Evolutionary conservation across 2,797 vertebrate genomes (phyloP), one percentile per base, ranked within the genome.

Genomic region (Geotria australis): DNA sequence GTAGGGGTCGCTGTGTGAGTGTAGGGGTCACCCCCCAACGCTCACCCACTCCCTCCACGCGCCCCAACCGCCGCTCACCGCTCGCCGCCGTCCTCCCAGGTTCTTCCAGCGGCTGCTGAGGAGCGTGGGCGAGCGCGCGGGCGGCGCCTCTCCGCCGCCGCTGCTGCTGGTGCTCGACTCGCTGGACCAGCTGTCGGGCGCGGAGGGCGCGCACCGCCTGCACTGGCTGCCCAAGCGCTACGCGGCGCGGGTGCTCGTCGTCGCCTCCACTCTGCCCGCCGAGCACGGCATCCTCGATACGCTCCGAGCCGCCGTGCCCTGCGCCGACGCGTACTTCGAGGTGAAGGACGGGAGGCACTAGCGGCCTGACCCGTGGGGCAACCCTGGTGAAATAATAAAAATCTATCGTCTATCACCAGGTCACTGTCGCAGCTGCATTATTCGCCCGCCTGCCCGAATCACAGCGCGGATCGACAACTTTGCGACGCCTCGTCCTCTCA

Each of bases 111-210:
- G 24, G 24, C 24, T 38, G 38, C 24, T 38, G 24, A 6, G 24
- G 24, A 38, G 24, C 24, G 5, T 38, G 24, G 24, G 24, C 24
- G 24, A 38, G 24, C 24, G 38, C 24, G 24, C 24, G 38, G 24
- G 24, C 24, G 1, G 67, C 69, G 57, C 67, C 69, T 0, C 64
- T 81, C 2, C 63, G 1, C 67, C 69, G 57, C 67, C 69, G 0
- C 64, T 81, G 2, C 63, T 79, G 24, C 45, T 93, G 9, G 60
- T 85, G 57, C 66, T 84, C 46, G 81, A 78, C 15, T 68, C 70
- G 0, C 7, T 78, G 60, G 79, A 81, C 10, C 73, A 68, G 10
- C 68, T 86, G 2, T 66, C 73, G 2, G 60, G 68, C 8, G 51
- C 46, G 3, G 60, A 59, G 7, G 62, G 59, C 1, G 61, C 70